Evolutionary conservation across 2,113 vertebrate species (phyloP).

Genomic region (Rhegmatorhina hoffmannsi): DNA sequence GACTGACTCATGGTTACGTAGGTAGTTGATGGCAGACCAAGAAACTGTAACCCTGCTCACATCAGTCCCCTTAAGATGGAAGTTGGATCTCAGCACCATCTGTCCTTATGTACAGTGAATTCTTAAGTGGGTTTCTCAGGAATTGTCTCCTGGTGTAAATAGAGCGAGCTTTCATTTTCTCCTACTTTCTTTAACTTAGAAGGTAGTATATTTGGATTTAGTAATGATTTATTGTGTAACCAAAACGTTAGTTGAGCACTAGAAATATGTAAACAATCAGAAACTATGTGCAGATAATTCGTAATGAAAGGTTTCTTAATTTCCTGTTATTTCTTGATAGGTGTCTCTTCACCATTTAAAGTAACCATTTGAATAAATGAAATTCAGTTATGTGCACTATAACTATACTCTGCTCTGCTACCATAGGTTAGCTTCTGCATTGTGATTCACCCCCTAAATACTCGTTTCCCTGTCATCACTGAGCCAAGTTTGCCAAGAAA

Average conservation of each 20-base stretch:
- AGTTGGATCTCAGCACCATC: not conserved
- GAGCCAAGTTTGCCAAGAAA: not conserved
- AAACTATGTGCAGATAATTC: not conserved
- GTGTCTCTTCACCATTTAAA: not conserved
- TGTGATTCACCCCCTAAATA: not conserved
- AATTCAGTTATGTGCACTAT: not conserved
- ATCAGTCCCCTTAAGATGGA: not conserved
- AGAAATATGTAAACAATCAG: not conserved
- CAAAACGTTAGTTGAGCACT: not conserved
- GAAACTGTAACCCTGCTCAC: not conserved
- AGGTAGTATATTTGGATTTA: not conserved
- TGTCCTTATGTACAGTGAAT: accelerated
- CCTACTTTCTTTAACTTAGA: not conserved
- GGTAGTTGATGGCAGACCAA: not conserved
- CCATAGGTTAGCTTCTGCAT: not conserved
- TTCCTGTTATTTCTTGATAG: not conserved
- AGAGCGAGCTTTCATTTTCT: not conserved
- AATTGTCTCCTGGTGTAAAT: not conserved
- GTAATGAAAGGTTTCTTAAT: not conserved
- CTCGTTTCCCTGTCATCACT: not conserved
- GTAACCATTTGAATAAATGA: not conserved
- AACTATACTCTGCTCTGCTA: not conserved
- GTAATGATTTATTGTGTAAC: not conserved
- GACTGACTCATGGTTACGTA: not conserved
- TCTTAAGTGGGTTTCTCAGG: not conserved